phyloP scores from a whole-genome alignment of 2,888 invertebrate species.

The Tachina lurida region DNA sequence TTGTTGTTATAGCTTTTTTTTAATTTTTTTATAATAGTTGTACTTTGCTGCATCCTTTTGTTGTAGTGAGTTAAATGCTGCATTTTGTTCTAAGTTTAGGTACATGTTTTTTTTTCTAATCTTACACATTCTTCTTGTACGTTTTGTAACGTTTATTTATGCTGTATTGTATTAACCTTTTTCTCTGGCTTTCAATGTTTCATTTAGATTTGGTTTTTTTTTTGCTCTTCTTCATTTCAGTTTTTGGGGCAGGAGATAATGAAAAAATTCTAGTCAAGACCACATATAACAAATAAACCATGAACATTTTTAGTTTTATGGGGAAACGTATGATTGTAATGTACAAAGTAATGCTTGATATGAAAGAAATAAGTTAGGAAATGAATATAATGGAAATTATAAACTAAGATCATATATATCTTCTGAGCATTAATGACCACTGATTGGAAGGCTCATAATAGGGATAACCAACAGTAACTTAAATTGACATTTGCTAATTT shows the following conservation, averaged over 20 bases:
- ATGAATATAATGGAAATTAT: background rate
- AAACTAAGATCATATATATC: too few relatives aligned
- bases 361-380: background rate
- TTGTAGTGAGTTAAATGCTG: slow-evolving; percentile 68
- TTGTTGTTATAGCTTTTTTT: slow-evolving; percentile 39
- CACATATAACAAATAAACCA: slow-evolving; percentile 61
- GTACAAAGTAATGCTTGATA: background rate
- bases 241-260: slow-evolving; percentile 52
- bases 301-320: slow-evolving; percentile 21
- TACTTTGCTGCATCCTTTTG: slow-evolving; percentile 55
- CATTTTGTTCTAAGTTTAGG: slow-evolving; percentile 57
- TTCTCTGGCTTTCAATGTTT: slow-evolving; percentile 32
- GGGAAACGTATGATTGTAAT: background rate
- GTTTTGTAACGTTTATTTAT: slow-evolving; percentile 58
- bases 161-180: slow-evolving; percentile 47
- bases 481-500: too few relatives aligned
- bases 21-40: slow-evolving; percentile 9
- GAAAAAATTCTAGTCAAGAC: slow-evolving; percentile 54
- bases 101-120: slow-evolving; percentile 23
- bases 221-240: too few relatives aligned
- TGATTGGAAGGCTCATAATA: too few relatives aligned
- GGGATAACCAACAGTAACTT: too few relatives aligned
- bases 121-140: slow-evolving; percentile 40
- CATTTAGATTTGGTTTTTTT: slow-evolving; percentile 20
- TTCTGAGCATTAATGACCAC: too few relatives aligned